phyloP scores from a whole-genome alignment of 2,113 vertebrate genomes.

The Nyctereutes procyonoides region DNA sequence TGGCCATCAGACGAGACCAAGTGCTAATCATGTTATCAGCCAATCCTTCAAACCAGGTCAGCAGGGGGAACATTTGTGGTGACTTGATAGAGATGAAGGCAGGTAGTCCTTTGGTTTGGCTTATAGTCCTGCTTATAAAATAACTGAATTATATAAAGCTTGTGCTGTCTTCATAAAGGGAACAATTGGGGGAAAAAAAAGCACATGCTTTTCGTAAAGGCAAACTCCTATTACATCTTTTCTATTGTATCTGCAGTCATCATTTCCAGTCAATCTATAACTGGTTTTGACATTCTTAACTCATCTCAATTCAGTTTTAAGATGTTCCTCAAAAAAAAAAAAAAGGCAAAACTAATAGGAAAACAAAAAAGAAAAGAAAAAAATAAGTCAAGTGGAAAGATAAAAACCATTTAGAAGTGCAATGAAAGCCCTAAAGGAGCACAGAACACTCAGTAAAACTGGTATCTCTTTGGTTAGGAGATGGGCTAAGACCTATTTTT shows the following conservation, averaged over 20 bases:
- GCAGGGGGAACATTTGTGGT: neutral
- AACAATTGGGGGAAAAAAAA: neutral
- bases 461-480: neutral
- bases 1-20: neutral
- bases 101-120: neutral
- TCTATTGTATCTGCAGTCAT: neutral
- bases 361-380: neutral
- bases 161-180: neutral
- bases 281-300: neutral
- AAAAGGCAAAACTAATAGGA: neutral
- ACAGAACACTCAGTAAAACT: neutral
- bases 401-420: neutral
- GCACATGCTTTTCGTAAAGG: neutral
- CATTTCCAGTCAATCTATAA: neutral
- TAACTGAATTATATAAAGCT: neutral
- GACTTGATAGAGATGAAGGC: constrained; percentile 26
- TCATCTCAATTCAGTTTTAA: constrained; percentile 45
- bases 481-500: neutral
- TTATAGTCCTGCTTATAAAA: neutral
- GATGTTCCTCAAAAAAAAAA: neutral
- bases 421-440: neutral
- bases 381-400: neutral
- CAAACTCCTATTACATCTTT: neutral
- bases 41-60: neutral
- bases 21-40: neutral